Evolutionary conservation across 1,140 invertebrate genomes (phyloP).

Genomic region (Drosophila leontia): DNA sequence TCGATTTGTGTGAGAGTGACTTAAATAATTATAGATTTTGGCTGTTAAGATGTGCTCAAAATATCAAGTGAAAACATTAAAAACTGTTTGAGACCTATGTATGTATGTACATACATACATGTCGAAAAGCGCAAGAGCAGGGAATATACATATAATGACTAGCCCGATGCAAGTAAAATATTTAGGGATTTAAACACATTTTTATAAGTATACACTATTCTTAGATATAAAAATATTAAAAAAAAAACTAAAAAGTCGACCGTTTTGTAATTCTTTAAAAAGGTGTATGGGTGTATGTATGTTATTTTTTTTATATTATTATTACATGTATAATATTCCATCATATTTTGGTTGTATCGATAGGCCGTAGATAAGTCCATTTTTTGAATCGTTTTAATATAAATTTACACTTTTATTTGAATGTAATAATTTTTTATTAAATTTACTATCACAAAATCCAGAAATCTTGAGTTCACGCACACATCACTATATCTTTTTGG

Average conservation of each 20-base stretch:
- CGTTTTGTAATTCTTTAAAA: background rate
- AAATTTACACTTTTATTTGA: background rate
- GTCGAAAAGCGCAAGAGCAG: background rate
- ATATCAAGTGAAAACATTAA: too few relatives aligned
- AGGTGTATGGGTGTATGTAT: slow-evolving; percentile 6
- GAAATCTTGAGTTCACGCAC: background rate
- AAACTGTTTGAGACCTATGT: too few relatives aligned
- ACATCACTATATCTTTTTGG: slow-evolving; percentile 6
- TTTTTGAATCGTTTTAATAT: background rate
- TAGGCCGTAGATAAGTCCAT: slow-evolving; percentile 97
- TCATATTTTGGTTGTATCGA: slow-evolving; percentile 98
- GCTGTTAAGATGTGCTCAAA: background rate
- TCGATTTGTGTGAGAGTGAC: too few relatives aligned
- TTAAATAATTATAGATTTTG: too few relatives aligned
- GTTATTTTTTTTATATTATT: slow-evolving; percentile 84
- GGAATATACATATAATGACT: background rate
- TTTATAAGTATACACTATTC: too few relatives aligned
- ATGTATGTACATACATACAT: background rate
- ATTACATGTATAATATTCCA: slow-evolving; percentile 98
- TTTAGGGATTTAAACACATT: too few relatives aligned
- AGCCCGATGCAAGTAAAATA: background rate
- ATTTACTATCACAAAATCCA: slow-evolving; percentile 2
- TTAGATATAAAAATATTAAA: background rate
- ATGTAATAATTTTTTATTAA: background rate
- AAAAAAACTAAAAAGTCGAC: background rate